Evolutionary conservation across 2,888 invertebrate species (phyloP), one percentile per base, ranked within the genome.

Genomic region (Zaprionus lineosus): DNA sequence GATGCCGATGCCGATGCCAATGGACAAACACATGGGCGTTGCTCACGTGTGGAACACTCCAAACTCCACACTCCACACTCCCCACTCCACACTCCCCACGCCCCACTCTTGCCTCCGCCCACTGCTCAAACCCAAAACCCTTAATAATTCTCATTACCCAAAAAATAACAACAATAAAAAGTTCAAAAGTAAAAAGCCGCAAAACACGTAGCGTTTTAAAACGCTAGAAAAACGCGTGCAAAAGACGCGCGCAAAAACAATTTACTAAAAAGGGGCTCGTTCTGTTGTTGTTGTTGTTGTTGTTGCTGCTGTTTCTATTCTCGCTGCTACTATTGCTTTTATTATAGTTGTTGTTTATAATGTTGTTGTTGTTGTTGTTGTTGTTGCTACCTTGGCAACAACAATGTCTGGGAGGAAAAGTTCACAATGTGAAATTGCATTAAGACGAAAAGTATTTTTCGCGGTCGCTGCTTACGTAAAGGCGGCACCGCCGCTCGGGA

Each of bases 131-230:
- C 3, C 7, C 21, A 21, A 21, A 3, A 21, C 12, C 7, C 12
- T 14, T 3, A 9, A 41, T 31, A 15, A 51, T 41, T 29, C 41
- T 62, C 41, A 62, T 63, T 53, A 47, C 39, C 34, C 7, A 21
- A 40, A 5, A 8, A 8, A 55, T 56, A 40, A 39, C 11, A 11
- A 39, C 36, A 46, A 58, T 7, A 21, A 37, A 59, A 68, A 76
- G 84, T 77, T 77, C 82, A 82, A 84, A 84, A 62, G 70, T 64
- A 59, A 77, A 78, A 84, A 48, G 78, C 82, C 77, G 77, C 77
- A 18, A 24, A 7, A 16, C 3, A 26, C 37, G 26, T 33, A 12
- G 69, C 74, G 74, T 47, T 52, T 73, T 6, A 56, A 67, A 19
- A 7, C 74, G 73, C 68, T 15, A 33, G 29, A 28, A 36, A 78